Conservation (phyloP, 2,888 invertebrate species). For the Danaus chrysippus region DNA sequence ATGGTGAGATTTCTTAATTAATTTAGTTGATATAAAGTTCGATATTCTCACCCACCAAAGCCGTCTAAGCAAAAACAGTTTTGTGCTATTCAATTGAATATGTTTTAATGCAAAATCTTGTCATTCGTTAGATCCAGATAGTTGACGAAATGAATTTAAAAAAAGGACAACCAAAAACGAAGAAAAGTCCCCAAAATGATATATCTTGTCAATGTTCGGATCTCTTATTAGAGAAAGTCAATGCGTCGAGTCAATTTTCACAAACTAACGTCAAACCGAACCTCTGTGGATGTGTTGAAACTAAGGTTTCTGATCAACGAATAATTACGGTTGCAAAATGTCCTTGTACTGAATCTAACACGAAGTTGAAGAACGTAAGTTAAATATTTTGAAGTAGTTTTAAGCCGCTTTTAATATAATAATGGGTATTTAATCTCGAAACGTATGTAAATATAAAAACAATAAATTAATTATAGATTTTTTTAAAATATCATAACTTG, state of each 20-base stretch:
- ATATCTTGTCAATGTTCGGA: slow-evolving; percentile 37
- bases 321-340: not conserved
- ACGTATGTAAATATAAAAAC: too few relatives aligned
- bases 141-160: not conserved
- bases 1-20: not conserved
- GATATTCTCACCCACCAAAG: too few relatives aligned
- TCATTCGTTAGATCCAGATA: not conserved
- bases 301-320: not conserved
- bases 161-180: not conserved
- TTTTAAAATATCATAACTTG: too few relatives aligned
- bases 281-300: not conserved
- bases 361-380: not conserved
- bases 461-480: too few relatives aligned
- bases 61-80: too few relatives aligned
- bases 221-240: not conserved
- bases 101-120: not conserved
- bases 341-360: not conserved
- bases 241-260: slow-evolving; percentile 12
- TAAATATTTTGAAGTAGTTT: not conserved
- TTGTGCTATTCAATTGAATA: too few relatives aligned
- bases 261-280: not conserved
- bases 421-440: too few relatives aligned
- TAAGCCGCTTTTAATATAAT: not conserved
- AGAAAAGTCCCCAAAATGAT: slow-evolving; percentile 13
- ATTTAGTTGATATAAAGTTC: too few relatives aligned